phyloP scores from a whole-genome alignment of 1,140 invertebrate genomes.

The Drosophila triauraria region DNA sequence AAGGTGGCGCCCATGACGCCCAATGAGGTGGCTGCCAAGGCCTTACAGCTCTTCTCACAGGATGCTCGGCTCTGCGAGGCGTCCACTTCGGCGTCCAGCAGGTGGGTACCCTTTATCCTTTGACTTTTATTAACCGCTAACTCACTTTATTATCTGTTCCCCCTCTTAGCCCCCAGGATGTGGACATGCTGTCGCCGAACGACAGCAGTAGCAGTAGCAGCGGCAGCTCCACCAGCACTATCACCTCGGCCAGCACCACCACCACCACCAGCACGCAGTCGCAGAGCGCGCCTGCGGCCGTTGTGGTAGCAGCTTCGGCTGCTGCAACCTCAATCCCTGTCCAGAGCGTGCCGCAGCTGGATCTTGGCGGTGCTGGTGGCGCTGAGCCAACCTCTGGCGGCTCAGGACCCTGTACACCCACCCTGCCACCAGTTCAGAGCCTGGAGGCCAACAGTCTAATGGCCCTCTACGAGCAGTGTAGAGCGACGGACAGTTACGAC shows the following conservation, averaged over 20 bases:
- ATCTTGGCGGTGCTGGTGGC: slow-evolving; percentile 1
- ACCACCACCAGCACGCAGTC: slow-evolving; percentile 67
- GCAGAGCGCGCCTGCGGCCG: slow-evolving; percentile 30
- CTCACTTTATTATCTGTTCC: background rate
- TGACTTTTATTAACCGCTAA: background rate
- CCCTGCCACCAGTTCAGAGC: slow-evolving; percentile 84
- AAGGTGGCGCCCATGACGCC: slow-evolving; percentile 92
- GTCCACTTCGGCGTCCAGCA: slow-evolving; percentile 20
- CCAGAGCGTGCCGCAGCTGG: slow-evolving; percentile 10
- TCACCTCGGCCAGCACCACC: slow-evolving; percentile 67
- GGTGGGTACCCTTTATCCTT: background rate
- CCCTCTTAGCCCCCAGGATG: slow-evolving; percentile 51
- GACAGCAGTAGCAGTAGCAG: slow-evolving; percentile 71
- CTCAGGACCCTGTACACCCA: slow-evolving; percentile 55
- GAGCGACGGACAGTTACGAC: slow-evolving; percentile 88
- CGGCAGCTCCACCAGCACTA: slow-evolving; percentile 60
- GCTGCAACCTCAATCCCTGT: background rate
- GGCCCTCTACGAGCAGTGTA: slow-evolving; percentile 89
- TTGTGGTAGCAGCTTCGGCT: slow-evolving; percentile 9
- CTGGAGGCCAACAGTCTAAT: slow-evolving; percentile 89
- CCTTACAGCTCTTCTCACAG: slow-evolving; percentile 93
- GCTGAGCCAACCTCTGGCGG: slow-evolving; percentile 17
- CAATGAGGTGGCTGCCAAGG: slow-evolving; percentile 95
- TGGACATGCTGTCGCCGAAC: slow-evolving; percentile 74
- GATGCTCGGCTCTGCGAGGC: slow-evolving; percentile 93